Percentiles rank a stretch among this genome's conserved stretches.
Conservation (phyloP, 2,113 vertebrate genomes). For the Oryzias curvinotus region DNA sequence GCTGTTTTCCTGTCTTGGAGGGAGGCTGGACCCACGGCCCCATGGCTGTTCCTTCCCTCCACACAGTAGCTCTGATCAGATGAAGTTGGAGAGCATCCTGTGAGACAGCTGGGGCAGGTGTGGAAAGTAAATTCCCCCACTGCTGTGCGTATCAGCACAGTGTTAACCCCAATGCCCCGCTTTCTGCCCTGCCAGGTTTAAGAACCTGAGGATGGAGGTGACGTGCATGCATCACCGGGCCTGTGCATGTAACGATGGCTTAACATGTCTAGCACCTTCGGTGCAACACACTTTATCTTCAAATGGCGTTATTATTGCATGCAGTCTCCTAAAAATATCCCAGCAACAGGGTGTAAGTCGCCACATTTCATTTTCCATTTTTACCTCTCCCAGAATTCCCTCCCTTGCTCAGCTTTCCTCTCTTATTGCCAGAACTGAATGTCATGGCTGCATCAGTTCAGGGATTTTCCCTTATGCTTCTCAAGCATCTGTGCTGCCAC, state of each 20-base stretch:
- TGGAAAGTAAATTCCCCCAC: background rate
- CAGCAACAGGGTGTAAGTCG: conserved; percentile 6
- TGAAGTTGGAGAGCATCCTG: conserved; percentile 14
- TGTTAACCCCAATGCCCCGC: conserved; percentile 66
- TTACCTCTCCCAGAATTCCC: conserved; percentile 5
- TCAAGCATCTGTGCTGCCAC: no score
- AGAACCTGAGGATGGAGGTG: conserved; percentile 64
- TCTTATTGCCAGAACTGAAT: background rate
- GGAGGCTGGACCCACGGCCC: conserved; percentile 57
- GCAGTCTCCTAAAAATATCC: conserved; percentile 14
- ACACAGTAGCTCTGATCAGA: conserved; percentile 9
- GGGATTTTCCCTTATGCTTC: background rate
- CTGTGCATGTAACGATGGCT: conserved; percentile 59
- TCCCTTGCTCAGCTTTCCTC: background rate
- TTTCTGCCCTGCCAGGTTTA: conserved; percentile 47
- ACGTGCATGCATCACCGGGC: conserved; percentile 12
- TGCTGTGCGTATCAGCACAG: conserved; percentile 1
- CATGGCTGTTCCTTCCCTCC: conserved; percentile 30
- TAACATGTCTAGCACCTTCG: conserved; percentile 39
- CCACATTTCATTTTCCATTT: conserved; percentile 20
- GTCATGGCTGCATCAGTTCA: background rate
- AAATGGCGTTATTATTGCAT: conserved; percentile 18
- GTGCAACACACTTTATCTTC: conserved; percentile 22
- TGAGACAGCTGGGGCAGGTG: conserved; percentile 10
- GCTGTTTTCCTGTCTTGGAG: conserved; percentile 45